Evolutionary conservation across 2,888 invertebrate species (phyloP).

Genomic region (Sthenelais limicola): DNA sequence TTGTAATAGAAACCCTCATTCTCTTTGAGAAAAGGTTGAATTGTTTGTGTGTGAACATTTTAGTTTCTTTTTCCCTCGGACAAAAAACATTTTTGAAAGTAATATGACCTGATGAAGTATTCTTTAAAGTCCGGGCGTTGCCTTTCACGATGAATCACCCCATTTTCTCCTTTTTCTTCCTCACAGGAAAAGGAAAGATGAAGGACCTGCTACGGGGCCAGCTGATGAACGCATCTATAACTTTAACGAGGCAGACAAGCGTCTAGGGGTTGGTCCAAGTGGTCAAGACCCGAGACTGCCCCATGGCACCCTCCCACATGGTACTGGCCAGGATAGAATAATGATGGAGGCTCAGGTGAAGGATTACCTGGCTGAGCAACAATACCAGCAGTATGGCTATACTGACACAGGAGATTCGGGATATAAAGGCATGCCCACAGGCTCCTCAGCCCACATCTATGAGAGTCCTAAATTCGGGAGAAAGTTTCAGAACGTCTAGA

Average conservation of each 20-base stretch:
- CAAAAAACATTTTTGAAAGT: no score
- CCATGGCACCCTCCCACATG: constrained; percentile 16
- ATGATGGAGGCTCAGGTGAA: constrained; percentile 30
- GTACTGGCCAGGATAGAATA: background rate
- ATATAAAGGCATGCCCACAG: constrained; percentile 26
- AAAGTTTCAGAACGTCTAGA: constrained; percentile 27
- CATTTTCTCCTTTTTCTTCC: no score
- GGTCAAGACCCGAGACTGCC: background rate
- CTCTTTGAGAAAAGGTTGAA: no score
- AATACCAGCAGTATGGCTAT: constrained; percentile 34
- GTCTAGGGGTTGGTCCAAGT: background rate
- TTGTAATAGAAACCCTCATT: no score
- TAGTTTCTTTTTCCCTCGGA: no score
- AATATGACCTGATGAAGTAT: no score
- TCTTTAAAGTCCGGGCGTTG: no score
- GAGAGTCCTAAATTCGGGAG: constrained; percentile 42
- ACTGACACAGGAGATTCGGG: constrained; percentile 31
- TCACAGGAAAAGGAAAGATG: constrained; percentile 32
- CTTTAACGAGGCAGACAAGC: constrained; percentile 36
- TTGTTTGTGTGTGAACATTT: no score
- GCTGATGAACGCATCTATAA: constrained; percentile 36
- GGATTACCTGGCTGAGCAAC: constrained; percentile 34
- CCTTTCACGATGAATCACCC: no score
- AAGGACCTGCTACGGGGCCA: constrained; percentile 19
- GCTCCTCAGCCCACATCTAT: constrained; percentile 35